phyloP scores from a whole-genome alignment of 2,113 vertebrate genomes.

The Psittacula cyanocephala region DNA sequence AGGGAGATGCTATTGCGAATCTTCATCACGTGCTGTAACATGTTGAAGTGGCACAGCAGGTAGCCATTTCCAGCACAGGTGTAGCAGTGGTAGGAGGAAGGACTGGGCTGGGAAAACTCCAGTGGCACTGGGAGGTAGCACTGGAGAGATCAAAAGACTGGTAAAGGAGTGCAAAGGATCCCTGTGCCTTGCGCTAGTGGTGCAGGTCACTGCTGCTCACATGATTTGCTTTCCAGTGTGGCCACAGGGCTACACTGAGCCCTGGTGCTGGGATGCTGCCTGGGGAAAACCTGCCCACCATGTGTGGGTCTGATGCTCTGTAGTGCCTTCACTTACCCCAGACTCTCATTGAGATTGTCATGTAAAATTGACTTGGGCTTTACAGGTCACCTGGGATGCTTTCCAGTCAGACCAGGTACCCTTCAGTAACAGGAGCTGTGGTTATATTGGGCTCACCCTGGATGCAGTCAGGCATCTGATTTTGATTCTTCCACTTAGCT shows the following conservation, averaged over 20 bases:
- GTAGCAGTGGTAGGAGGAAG: not conserved
- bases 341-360: not conserved
- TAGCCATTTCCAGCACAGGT: not conserved
- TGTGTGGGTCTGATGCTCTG: not conserved
- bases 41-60: not conserved
- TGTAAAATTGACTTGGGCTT: not conserved
- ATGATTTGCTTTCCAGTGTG: not conserved
- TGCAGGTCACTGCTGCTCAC: not conserved
- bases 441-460: not conserved
- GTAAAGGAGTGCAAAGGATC: not conserved
- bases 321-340: not conserved
- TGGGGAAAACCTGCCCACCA: not conserved
- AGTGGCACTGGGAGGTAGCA: not conserved
- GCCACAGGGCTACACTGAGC: not conserved
- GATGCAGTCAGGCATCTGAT: not conserved
- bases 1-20: not conserved
- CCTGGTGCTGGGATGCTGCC: not conserved
- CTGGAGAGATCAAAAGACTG: not conserved
- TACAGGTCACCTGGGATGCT: not conserved
- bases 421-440: not conserved
- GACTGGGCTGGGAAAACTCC: not conserved
- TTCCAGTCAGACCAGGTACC: not conserved
- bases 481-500: not conserved
- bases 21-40: rapidly evolving
- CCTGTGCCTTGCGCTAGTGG: not conserved